Conservation (phyloP, 1,140 invertebrate species). For the Potamilus streckersoni region DNA sequence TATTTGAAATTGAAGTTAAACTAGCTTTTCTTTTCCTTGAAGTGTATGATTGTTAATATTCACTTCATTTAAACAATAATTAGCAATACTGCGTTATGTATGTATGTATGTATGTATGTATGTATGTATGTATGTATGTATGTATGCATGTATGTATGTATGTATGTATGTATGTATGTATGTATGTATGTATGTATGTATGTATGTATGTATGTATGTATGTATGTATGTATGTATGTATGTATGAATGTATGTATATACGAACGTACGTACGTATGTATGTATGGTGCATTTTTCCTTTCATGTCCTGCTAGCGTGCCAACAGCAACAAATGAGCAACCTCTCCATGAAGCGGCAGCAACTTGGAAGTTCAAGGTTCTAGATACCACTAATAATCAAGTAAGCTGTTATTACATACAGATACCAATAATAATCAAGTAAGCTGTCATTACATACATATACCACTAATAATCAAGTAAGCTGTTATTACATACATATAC, state of each 20-base stretch:
- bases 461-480: too few relatives aligned
- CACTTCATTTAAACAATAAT: too few relatives aligned
- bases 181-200: neutral
- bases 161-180: neutral
- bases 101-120: neutral
- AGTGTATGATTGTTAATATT: too few relatives aligned
- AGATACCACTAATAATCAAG: conserved; percentile 22
- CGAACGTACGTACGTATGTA: neutral
- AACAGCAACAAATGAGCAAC: neutral
- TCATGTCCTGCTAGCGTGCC: conserved; percentile 7
- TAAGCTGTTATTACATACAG: neutral
- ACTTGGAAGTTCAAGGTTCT: conserved; percentile 15
- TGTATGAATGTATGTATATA: neutral
- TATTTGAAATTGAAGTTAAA: too few relatives aligned
- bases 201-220: neutral
- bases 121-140: neutral
- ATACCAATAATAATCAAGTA: too few relatives aligned
- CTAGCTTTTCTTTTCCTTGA: too few relatives aligned
- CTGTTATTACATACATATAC: too few relatives aligned
- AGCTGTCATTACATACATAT: too few relatives aligned
- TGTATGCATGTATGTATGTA: neutral
- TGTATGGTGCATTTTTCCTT: neutral
- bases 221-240: neutral
- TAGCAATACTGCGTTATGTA: neutral
- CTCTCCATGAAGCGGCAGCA: conserved; percentile 14